phyloP scores from a whole-genome alignment of 2,113 vertebrate species.

The Syrmaticus mikado region DNA sequence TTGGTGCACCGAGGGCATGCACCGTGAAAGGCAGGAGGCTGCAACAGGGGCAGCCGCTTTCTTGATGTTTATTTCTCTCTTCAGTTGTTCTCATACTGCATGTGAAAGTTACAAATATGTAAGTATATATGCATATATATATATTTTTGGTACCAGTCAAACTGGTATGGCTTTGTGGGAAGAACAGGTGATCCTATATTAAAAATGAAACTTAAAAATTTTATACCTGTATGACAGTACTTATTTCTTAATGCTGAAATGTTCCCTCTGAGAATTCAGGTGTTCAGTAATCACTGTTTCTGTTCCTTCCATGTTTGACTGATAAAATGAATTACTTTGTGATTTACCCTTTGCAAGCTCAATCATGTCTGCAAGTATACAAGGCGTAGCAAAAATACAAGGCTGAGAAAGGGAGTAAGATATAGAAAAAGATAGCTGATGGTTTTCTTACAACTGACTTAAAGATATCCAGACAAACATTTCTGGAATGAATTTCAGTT shows the following conservation, averaged over 20 bases:
- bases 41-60: too few relatives aligned
- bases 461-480: background rate
- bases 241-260: background rate
- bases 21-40: background rate
- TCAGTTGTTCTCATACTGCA: background rate
- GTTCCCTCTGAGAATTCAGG: background rate
- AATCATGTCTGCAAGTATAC: accelerated
- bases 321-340: accelerated
- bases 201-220: background rate
- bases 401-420: background rate
- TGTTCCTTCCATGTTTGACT: background rate
- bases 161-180: background rate
- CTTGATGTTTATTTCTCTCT: background rate
- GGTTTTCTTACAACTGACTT: background rate
- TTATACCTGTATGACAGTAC: background rate
- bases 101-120: background rate
- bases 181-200: background rate
- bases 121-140: background rate
- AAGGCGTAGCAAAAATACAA: background rate
- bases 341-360: background rate
- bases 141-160: background rate
- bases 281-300: background rate
- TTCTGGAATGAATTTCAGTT: background rate
- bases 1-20: background rate
- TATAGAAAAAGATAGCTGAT: background rate